Evolutionary conservation across 2,113 vertebrate species (phyloP).

Genomic region (Notarius lentiginosus): DNA sequence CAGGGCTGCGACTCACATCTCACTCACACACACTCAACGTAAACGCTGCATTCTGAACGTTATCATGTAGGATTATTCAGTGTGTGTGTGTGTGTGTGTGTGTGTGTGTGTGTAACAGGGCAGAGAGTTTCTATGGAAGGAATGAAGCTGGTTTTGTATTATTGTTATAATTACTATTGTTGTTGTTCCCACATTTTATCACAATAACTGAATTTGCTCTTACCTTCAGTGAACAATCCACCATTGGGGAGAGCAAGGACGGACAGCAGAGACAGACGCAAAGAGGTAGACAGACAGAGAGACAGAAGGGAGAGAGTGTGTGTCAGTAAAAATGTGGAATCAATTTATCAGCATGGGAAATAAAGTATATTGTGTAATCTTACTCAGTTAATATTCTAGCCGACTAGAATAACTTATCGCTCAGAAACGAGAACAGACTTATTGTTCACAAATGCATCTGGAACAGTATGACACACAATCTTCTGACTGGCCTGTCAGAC

Average conservation of each 20-base stretch:
- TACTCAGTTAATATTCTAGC: too few species aligned
- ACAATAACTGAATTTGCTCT: neutral
- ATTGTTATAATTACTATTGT: neutral
- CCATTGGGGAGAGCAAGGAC: neutral
- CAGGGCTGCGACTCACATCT: neutral
- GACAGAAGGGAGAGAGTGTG: neutral
- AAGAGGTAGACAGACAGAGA: neutral
- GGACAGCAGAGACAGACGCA: too few species aligned
- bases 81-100: neutral
- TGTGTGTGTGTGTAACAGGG: neutral
- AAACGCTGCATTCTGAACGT: too few species aligned
- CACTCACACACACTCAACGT: conserved; percentile 10
- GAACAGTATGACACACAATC: too few species aligned
- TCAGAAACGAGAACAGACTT: too few species aligned
- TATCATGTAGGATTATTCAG: neutral
- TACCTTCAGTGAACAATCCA: neutral
- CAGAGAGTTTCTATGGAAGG: neutral
- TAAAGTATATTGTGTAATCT: neutral
- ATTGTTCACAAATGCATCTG: too few species aligned
- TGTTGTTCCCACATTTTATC: neutral
- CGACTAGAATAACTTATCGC: too few species aligned
- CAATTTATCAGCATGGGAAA: neutral
- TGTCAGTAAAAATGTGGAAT: neutral
- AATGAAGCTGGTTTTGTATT: neutral
- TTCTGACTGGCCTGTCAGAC: too few species aligned